phyloP scores from a whole-genome alignment of 2,888 invertebrate species.

The Desoria tigrina region DNA sequence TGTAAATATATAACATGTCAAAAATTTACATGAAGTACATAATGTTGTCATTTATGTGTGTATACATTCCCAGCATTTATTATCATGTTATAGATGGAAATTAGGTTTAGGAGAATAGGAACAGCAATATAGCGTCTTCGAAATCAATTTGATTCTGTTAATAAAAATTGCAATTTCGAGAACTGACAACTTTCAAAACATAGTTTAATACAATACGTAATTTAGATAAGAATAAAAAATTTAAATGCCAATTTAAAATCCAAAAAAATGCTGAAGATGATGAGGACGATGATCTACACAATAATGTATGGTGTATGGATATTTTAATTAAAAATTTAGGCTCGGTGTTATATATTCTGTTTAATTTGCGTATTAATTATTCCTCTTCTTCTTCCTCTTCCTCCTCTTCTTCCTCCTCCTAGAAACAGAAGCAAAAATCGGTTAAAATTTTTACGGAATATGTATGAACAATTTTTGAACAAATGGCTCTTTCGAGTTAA shows the following conservation, averaged over 20 bases:
- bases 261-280: too few species aligned
- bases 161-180: too few species aligned
- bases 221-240: too few species aligned
- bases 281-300: background rate
- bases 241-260: too few species aligned
- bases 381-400: constrained; percentile 37
- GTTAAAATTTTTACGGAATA: too few species aligned
- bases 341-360: constrained; percentile 4
- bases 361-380: constrained; percentile 1
- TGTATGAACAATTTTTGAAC: too few species aligned
- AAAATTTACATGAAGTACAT: too few species aligned
- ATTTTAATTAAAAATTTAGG: constrained; percentile 15
- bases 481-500: background rate
- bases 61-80: constrained; percentile 14
- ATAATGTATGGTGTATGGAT: background rate
- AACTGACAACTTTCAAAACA: too few species aligned
- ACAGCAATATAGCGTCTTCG: background rate
- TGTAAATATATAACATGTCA: too few species aligned
- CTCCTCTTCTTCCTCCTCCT: constrained; percentile 40
- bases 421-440: constrained; percentile 10
- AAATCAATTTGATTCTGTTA: too few species aligned
- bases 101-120: constrained; percentile 7
- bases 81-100: constrained; percentile 14
- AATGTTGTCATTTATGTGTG: too few species aligned
- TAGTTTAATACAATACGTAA: too few species aligned